These are phyloP conservation scores for Coreoperca whiteheadi DNA, from an alignment of 2,113 vertebrate species.

Conservation along the genomic window DNA sequence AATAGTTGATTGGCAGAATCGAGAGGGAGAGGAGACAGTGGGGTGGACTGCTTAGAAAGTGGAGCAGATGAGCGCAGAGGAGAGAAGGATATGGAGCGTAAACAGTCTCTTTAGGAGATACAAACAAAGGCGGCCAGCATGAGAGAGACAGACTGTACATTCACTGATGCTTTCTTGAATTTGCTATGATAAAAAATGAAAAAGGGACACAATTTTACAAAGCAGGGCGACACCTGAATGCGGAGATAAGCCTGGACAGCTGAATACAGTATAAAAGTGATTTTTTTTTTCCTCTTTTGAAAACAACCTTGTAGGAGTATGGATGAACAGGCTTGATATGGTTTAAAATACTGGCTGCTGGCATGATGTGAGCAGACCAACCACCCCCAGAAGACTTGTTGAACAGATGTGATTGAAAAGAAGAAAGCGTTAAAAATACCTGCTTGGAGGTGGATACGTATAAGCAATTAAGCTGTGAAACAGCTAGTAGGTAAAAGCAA, in stretches of 20 bases:
- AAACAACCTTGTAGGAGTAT: constrained; percentile 13
- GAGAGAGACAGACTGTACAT: constrained; percentile 26
- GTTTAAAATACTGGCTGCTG: constrained; percentile 28
- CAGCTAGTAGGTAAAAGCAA: neutral
- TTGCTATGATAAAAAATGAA: constrained; percentile 32
- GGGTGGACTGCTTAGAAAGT: constrained; percentile 66
- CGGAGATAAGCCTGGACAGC: constrained; percentile 34
- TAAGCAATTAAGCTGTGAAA: constrained; percentile 28
- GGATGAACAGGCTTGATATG: constrained; percentile 33
- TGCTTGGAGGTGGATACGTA: constrained; percentile 20
- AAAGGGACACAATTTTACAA: constrained; percentile 24
- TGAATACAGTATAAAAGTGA: constrained; percentile 8
- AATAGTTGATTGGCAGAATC: constrained; percentile 73
- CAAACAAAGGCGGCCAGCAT: constrained; percentile 61
- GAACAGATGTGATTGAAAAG: constrained; percentile 37
- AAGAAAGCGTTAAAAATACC: constrained; percentile 12
- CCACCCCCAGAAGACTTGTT: constrained; percentile 17
- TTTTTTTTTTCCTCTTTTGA: neutral
- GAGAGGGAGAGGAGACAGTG: constrained; percentile 60
- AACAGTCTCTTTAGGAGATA: constrained; percentile 69
- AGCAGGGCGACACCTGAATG: constrained; percentile 45
- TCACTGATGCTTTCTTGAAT: constrained; percentile 20
- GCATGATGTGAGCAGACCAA: constrained; percentile 7
- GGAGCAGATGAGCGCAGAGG: constrained; percentile 66
- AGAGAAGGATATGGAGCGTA: constrained; percentile 56